Evolutionary conservation across 2,113 vertebrate genomes (phyloP).

Genomic region (Lophotis ruficrista): DNA sequence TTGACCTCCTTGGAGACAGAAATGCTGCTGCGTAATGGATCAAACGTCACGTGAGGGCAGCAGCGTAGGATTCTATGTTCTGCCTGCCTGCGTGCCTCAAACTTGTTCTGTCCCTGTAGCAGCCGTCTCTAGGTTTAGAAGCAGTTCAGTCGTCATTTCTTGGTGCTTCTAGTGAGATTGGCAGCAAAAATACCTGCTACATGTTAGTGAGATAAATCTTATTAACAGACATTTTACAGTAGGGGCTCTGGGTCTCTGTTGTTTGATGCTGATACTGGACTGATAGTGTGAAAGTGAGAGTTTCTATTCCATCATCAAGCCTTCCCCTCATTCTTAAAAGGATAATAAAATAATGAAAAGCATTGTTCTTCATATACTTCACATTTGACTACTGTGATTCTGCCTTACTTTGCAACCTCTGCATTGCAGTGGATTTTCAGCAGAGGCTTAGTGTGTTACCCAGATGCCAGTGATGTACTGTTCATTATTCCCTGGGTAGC

Average conservation of each 20-base stretch:
- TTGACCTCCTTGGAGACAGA: background rate
- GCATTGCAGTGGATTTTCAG: conserved; percentile 12
- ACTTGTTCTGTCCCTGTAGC: background rate
- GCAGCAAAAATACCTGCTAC: background rate
- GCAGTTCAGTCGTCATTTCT: background rate
- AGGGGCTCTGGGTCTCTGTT: background rate
- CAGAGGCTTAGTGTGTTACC: background rate
- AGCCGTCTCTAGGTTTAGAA: background rate
- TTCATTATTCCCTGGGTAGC: background rate
- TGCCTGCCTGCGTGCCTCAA: background rate
- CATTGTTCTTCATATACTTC: background rate
- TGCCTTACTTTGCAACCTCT: background rate
- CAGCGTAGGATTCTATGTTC: background rate
- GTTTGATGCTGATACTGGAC: background rate
- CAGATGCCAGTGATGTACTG: background rate
- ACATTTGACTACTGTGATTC: background rate
- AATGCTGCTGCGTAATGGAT: background rate
- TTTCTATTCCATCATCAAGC: background rate
- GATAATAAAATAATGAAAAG: background rate
- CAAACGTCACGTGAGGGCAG: fast-evolving
- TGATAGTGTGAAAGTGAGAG: background rate
- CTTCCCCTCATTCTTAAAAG: background rate
- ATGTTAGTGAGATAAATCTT: background rate
- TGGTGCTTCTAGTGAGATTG: background rate
- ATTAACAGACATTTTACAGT: background rate